phyloP scores from a whole-genome alignment of 2,113 vertebrate species.

The Chaetodon trifascialis region DNA sequence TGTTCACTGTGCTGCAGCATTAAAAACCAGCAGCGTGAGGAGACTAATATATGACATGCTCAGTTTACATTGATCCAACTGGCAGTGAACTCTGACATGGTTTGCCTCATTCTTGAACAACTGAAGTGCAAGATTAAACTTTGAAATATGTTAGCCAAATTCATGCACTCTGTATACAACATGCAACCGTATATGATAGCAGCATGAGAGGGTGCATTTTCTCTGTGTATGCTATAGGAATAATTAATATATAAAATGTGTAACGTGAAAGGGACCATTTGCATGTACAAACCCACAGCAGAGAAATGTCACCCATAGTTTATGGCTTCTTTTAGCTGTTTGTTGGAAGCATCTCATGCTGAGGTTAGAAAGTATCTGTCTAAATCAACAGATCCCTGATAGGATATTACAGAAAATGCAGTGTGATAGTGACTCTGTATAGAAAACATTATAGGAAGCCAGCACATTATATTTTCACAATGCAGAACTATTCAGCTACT shows the following conservation, averaged over 20 bases:
- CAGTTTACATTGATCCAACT: not conserved
- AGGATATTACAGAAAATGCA: too few relatives aligned
- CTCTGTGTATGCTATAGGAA: not conserved
- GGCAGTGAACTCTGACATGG: not conserved
- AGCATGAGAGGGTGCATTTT: not conserved
- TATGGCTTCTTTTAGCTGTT: too few relatives aligned
- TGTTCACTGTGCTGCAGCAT: not conserved
- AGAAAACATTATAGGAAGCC: too few relatives aligned
- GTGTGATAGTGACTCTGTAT: too few relatives aligned
- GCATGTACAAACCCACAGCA: not conserved
- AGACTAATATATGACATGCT: not conserved
- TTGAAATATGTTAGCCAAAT: not conserved
- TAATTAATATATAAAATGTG: not conserved
- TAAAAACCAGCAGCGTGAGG: not conserved
- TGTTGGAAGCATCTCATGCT: too few relatives aligned
- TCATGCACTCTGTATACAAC: not conserved
- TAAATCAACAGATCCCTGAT: too few relatives aligned
- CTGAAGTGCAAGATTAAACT: not conserved
- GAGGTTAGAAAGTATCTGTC: too few relatives aligned
- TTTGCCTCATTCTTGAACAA: not conserved
- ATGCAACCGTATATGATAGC: not conserved
- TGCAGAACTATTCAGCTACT: too few relatives aligned
- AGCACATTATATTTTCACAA: too few relatives aligned
- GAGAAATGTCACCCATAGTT: not conserved
- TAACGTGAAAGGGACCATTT: not conserved